Base-by-base conservation (phyloP, 2,888 invertebrate species). In the Petrolisthes manimaculis region DNA sequence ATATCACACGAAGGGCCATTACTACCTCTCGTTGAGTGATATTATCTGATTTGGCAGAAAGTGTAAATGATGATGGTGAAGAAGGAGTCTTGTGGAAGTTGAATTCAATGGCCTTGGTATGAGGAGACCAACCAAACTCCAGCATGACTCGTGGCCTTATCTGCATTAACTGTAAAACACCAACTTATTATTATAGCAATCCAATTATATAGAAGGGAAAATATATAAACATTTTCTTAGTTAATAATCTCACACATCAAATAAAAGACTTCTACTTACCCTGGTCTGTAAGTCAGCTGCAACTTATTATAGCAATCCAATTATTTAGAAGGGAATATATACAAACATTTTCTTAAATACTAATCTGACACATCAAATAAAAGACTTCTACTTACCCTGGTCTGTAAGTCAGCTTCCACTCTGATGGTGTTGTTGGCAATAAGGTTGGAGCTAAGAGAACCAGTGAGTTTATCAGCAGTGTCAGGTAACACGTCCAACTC, bases 401-500 rank as follows among this genome's bases (percentile, higher is more conserved):
- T 14, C 24, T 69, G 56, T 5, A 88, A 21, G 56, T 61, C 53
- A 54, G 51, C 21, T 24, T 80, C 84, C n/a, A 61, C 61, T 53
- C 53, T 71, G 51, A 88, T 9, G 37, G 80, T 75, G 21, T 88
- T 61, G 37, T 67, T 69, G n/a, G 88, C 61, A 8, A n/a, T 56
- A 5, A 24, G 51, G 21, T 9, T 18, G 21, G 80, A 74, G 5
- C 54, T 12, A 14, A 88, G n/a, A 12, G 71, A 51, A 18, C 75
- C 88, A 14, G 53, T 61, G 51, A 88, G 4, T 21, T 74, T 88
- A 56, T 88, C 67, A 8, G 55, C 84, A n/a, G 56, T 6, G 51
- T 84, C 80, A 5, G 83, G 83, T 53, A 88, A 88, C n/a, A 88
- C 18, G 14, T 88, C 88, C 74, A 88, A 51, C 21, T 84, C 84